Conservation (phyloP, 2,888 invertebrate species). For the Horisme vitalbata region DNA sequence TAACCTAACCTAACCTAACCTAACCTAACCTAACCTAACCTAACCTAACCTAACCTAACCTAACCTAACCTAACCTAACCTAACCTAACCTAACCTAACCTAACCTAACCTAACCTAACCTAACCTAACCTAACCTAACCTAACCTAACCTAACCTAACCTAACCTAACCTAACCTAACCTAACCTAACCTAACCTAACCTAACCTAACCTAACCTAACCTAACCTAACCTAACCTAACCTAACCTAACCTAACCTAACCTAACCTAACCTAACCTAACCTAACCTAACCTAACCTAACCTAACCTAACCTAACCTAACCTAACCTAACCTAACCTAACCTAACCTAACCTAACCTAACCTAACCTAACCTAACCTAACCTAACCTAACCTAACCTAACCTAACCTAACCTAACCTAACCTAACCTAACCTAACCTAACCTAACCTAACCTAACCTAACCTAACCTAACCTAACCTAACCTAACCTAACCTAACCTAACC, state of each 20-base stretch:
- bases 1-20: not conserved
- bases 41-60: not conserved
- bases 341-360: not conserved
- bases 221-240: not conserved
- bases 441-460: not conserved
- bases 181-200: not conserved
- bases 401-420: not conserved
- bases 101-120: not conserved
- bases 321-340: not conserved
- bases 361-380: not conserved
- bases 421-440: not conserved
- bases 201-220: not conserved
- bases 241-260: not conserved
- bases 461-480: not conserved
- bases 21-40: not conserved
- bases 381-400: not conserved
- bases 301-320: not conserved
- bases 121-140: not conserved
- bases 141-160: not conserved
- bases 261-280: not conserved
- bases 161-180: not conserved
- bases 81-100: not conserved
- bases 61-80: not conserved
- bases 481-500: not conserved
- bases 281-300: not conserved